Base-by-base conservation (phyloP, 1,140 invertebrate genomes). In the fruit fly (Drosophila melanogaster) region DNA sequence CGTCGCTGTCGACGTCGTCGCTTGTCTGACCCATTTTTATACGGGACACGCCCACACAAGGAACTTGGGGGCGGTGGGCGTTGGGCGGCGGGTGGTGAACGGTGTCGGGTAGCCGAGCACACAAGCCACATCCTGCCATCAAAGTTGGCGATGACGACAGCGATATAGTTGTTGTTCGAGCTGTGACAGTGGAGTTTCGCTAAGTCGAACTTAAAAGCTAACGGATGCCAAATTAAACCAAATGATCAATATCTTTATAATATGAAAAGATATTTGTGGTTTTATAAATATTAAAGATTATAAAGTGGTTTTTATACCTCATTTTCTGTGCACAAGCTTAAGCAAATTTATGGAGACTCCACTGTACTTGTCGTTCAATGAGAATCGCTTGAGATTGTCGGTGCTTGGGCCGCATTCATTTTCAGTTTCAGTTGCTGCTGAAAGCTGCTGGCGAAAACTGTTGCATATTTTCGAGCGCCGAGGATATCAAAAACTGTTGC, bases 121-220 rank as follows among this genome's bases (percentile, higher is more conserved):
- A 55, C 64, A 61, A 33, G 46, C 64, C 81, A 78, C 61, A 86
- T 86, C 83, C 83, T 87, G 79, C 61, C 78, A 78, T 86, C 78
- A 78, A 84, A 66, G 66, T 53, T 70, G 67, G 46, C 61, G 61
- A 53, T 76, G 56, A 66, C 62, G 50, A 67, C 53, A 41, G 38
- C 24, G 43, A 19, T 46, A 50, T 57, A 10, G 19, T 56, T 26
- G 51, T 57, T 61, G 46, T 30, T 40, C 26, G 47, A n/a, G 38
- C 43, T 55, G 10, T 10, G 10, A 55, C 49, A 46, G 47, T 61
- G 33, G 2, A 33, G 26, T 12, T 15, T 61, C 17, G 12, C 24
- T 60, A 43, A 43, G 30, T 46, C 1, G 15, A 50, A 33, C 4
- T 19, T 2, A 11, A 10, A 7, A 5, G n/a, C 8, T n/a, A 1